Conservation (phyloP, 37 sponge, comb jelly and placozoan species). For the Cladorhizidae sp. region DNA sequence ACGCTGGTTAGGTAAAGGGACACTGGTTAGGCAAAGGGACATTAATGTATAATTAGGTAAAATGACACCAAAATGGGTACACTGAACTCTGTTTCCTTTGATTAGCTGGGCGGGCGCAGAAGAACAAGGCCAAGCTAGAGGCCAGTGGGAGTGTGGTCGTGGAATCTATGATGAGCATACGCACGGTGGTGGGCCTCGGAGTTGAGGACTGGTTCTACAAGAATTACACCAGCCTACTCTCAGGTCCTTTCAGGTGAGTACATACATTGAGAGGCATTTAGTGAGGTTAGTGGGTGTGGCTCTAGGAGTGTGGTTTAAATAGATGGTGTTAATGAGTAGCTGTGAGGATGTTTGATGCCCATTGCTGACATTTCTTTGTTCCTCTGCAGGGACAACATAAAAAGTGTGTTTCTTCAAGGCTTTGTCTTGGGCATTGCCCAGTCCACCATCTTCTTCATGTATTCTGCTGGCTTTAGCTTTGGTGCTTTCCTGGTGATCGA, state of each 20-base stretch:
- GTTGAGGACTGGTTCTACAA: conserved; percentile 49
- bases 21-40: too few relatives aligned
- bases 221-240: conserved; percentile 28
- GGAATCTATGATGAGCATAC: conserved; percentile 78
- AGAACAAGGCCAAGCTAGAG: conserved; percentile 76
- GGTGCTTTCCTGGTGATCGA: conserved; percentile 77
- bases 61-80: too few relatives aligned
- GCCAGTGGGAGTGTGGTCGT: conserved; percentile 53
- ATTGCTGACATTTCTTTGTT: too few relatives aligned
- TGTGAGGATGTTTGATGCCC: too few relatives aligned
- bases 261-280: too few relatives aligned
- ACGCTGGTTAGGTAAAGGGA: too few relatives aligned
- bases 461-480: conserved; percentile 72
- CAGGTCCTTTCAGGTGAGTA: conserved; percentile 61
- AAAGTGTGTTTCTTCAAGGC: conserved; percentile 44
- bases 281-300: too few relatives aligned
- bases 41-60: too few relatives aligned
- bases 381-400: conserved; percentile 39
- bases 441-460: conserved; percentile 73
- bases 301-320: too few relatives aligned
- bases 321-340: too few relatives aligned
- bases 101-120: conserved; percentile 45
- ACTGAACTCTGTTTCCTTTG: too few relatives aligned
- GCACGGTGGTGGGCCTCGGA: conserved; percentile 74
- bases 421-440: conserved; percentile 69